phyloP scores from a whole-genome alignment of 2,113 vertebrate genomes.

The Epinephelus cyanopodus region DNA sequence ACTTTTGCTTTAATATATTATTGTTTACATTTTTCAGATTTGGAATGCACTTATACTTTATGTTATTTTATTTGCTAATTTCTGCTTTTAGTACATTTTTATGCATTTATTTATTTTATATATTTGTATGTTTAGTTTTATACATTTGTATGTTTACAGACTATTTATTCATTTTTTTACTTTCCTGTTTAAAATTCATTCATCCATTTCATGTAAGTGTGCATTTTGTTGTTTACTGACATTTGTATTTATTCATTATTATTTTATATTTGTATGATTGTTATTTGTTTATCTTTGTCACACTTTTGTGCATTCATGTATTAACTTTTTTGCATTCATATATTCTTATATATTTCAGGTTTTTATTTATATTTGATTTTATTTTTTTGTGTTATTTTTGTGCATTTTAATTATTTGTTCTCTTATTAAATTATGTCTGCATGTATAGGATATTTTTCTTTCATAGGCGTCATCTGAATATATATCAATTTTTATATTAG shows the following conservation, averaged over 20 bases:
- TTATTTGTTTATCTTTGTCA: not conserved
- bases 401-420: too few species aligned
- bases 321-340: too few species aligned
- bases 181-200: not conserved
- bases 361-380: too few species aligned
- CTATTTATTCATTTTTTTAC: not conserved
- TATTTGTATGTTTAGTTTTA: not conserved
- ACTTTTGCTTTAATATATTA: not conserved
- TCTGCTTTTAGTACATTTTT: not conserved
- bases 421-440: too few species aligned
- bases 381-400: too few species aligned
- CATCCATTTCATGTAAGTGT: not conserved
- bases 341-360: too few species aligned
- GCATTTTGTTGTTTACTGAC: not conserved
- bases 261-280: not conserved
- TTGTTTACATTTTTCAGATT: not conserved
- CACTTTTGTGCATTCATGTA: too few species aligned
- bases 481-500: too few species aligned
- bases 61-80: not conserved
- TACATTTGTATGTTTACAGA: not conserved
- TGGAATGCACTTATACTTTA: not conserved
- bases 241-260: not conserved
- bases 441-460: too few species aligned
- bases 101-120: not conserved
- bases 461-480: too few species aligned